phyloP scores from a whole-genome alignment of 2,113 vertebrate genomes.

The Helogale parvula region DNA sequence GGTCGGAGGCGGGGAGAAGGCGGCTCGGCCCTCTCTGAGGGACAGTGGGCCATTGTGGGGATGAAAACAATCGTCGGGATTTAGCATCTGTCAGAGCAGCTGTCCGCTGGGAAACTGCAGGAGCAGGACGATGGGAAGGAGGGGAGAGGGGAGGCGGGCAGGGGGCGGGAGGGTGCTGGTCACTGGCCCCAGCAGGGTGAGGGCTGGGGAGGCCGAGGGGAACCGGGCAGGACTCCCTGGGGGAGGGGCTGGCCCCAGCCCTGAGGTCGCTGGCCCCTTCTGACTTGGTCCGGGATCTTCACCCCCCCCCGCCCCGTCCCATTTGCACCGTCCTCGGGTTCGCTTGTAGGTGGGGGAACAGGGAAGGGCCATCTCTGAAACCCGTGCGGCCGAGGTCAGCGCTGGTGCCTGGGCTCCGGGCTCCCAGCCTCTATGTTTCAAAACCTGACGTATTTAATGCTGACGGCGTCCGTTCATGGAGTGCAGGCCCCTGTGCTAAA shows the following conservation, averaged over 20 bases:
- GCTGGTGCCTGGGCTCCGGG: accelerated
- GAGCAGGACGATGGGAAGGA: accelerated
- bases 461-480: accelerated
- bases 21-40: neutral
- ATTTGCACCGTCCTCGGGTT: accelerated
- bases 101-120: neutral
- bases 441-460: accelerated
- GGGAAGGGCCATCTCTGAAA: neutral
- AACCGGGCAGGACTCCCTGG: neutral
- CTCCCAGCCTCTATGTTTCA: neutral
- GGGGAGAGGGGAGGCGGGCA: accelerated
- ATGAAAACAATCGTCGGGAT: neutral
- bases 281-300: neutral
- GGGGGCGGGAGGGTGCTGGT: neutral
- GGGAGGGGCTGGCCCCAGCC: accelerated
- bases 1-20: neutral
- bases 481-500: accelerated
- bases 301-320: accelerated
- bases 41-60: neutral
- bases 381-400: accelerated
- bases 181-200: accelerated
- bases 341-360: neutral
- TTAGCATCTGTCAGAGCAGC: neutral
- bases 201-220: neutral
- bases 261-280: neutral